A percentile compares a stretch with the other conserved stretches of the same genome.
These are phyloP conservation scores for Carollia perspicillata DNA, from an alignment of 2,113 vertebrate genomes.

Conservation along the genomic window DNA sequence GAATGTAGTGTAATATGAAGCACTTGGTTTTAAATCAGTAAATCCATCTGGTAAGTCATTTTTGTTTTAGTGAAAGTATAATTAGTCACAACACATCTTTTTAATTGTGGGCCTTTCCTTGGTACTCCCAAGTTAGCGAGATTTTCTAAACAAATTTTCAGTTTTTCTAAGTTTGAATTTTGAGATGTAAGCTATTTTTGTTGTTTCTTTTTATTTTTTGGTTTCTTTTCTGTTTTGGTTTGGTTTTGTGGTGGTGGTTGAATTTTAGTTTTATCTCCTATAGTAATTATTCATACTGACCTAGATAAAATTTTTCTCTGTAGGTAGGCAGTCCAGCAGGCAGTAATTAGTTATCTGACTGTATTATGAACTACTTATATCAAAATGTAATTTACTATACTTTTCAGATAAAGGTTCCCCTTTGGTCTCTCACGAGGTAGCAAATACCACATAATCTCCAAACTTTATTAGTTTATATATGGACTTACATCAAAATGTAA, in stretches of 20 bases:
- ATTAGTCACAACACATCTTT: background rate
- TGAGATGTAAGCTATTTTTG: background rate
- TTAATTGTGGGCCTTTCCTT: background rate
- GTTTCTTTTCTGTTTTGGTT: background rate
- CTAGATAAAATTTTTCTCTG: conserved; percentile 52
- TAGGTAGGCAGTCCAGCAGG: conserved; percentile 39
- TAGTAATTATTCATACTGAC: conserved; percentile 33
- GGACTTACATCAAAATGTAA: conserved; percentile 50
- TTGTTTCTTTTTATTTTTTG: background rate
- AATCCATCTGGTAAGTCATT: background rate
- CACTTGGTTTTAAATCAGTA: background rate
- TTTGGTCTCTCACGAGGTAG: conserved; percentile 45
- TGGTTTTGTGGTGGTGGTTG: background rate
- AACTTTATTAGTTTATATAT: background rate
- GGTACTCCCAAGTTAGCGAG: background rate
- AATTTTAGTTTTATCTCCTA: background rate
- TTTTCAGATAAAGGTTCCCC: conserved; percentile 55
- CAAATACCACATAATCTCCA: conserved; percentile 37
- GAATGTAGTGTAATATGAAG: background rate
- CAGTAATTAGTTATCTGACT: conserved; percentile 48
- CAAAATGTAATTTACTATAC: conserved; percentile 50
- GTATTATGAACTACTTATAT: conserved; percentile 51
- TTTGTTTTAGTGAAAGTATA: background rate
- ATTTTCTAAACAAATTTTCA: background rate
- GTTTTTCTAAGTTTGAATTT: background rate